Evolutionary conservation across 2,888 invertebrate genomes (phyloP).

Genomic region (Drosophila putrida): DNA sequence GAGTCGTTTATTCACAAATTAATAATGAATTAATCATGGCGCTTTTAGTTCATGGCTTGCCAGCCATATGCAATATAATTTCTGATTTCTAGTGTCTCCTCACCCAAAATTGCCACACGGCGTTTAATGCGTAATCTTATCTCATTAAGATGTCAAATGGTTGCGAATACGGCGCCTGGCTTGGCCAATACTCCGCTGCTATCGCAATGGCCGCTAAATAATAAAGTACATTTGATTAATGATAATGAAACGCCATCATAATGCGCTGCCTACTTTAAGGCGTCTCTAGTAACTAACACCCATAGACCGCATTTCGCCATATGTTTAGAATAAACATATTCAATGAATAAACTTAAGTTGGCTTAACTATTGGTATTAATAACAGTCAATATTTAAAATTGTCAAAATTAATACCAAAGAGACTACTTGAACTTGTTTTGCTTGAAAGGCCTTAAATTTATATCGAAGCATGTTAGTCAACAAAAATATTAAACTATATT

Average conservation of each 20-base stretch:
- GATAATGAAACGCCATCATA: constrained; percentile 2
- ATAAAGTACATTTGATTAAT: constrained; percentile 44
- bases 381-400: no score
- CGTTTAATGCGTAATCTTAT: constrained; percentile 47
- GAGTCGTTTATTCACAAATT: constrained; percentile 31
- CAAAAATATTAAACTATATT: no score
- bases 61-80: constrained; percentile 10
- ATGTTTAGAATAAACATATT: no score
- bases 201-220: constrained; percentile 35
- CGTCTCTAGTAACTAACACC: not conserved
- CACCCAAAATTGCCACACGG: constrained; percentile 16
- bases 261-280: constrained; percentile 56
- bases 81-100: constrained; percentile 9
- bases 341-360: no score
- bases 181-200: constrained; percentile 37
- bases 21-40: constrained; percentile 48
- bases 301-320: not conserved
- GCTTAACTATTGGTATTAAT: no score
- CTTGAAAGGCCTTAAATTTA: no score
- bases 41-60: constrained; percentile 12
- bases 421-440: no score
- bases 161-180: constrained; percentile 35
- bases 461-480: no score
- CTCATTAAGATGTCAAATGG: constrained; percentile 29
- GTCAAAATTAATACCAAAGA: no score